Base-by-base conservation (phyloP, 1,140 invertebrate genomes). In the Drusus annulatus region DNA sequence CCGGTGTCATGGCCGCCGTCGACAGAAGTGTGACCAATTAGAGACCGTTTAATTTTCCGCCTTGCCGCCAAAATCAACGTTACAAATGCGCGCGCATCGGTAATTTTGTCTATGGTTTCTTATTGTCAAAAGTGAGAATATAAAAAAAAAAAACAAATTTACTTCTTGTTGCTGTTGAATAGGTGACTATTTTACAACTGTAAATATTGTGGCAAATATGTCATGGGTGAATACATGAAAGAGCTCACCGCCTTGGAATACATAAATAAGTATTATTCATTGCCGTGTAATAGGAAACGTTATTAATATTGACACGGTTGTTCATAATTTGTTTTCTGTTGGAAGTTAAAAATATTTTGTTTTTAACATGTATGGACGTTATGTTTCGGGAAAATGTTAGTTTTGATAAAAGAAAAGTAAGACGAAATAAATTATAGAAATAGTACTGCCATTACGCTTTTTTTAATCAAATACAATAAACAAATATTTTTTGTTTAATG, bases 191-290 rank as follows among this genome's bases (percentile, higher is more conserved):
- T 71, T 5, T 71, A 69, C 65, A 71, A 71, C 68, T 71, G 68
- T 71, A 71, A 71, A 71, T 71, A 71, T 71, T 71, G 68, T 65
- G 62, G 62, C 25, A 65, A 65, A 63, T 63, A 25, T 65, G 62
- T 65, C 62, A 65, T 28, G 62, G 25, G 36, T 28, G 21, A 45
- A 28, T 28, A 28, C 62, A 65, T 65, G 62, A 65, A 65, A 65
- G 62, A 28, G 36, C 62, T 65, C 8, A 65, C 62, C 62, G 62
- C 21, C 62, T 45, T 45, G 10, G 10, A 45, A 45, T 45, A 45
- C 36, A 45, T 45, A 45, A 45, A 45, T 45, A 45, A 45, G 13
- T 13, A 45, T 45, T 45, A 45, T 45, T 45, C 36, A 45, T 45
- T 13, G 10, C 36, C 36, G 36, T 45, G 36, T 45, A 45, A 45